Percentiles rank a stretch among this genome's conserved stretches.
Evolutionary conservation across 2,888 invertebrate species (phyloP).

Genomic region (Dyspetes luteomarginatus): DNA sequence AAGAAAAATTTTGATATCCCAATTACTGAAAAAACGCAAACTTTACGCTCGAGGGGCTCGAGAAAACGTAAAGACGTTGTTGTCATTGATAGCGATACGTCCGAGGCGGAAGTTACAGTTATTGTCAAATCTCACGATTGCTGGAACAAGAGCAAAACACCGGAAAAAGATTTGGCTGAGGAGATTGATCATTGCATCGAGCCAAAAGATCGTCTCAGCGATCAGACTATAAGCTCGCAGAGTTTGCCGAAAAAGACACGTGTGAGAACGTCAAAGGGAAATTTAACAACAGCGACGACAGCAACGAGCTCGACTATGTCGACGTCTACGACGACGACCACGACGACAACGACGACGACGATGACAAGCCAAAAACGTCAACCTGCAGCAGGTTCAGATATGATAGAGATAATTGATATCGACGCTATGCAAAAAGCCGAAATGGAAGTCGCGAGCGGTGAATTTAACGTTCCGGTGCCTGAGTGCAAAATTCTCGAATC

Average conservation of each 20-base stretch:
- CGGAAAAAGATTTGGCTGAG: conserved; percentile 65
- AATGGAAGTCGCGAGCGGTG: conserved; percentile 65
- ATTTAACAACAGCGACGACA: not conserved
- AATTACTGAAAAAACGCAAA: conserved; percentile 20
- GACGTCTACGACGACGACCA: conserved; percentile 57
- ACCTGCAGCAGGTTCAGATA: conserved; percentile 62
- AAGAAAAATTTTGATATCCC: conserved; percentile 53
- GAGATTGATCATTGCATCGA: conserved; percentile 69
- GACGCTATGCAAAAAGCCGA: conserved; percentile 78
- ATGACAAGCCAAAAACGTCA: conserved; percentile 40
- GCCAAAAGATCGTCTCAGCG: conserved; percentile 37
- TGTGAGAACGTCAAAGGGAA: conserved; percentile 56
- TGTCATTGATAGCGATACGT: conserved; percentile 71
- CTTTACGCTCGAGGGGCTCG: conserved; percentile 51
- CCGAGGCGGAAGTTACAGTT: conserved; percentile 72
- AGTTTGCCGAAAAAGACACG: conserved; percentile 69
- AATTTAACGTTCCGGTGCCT: conserved; percentile 47
- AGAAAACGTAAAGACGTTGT: conserved; percentile 74
- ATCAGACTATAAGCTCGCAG: conserved; percentile 44
- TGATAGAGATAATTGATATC: conserved; percentile 78
- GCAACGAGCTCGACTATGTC: not conserved
- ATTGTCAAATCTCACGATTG: conserved; percentile 71
- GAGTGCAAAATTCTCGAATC: conserved; percentile 76
- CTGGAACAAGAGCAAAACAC: conserved; percentile 69
- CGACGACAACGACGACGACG: conserved; percentile 66